A percentile compares a stretch with the other conserved stretches of the same genome.
phyloP scores from a whole-genome alignment of 2,797 vertebrate species.

The Pangasius larnaudii region DNA sequence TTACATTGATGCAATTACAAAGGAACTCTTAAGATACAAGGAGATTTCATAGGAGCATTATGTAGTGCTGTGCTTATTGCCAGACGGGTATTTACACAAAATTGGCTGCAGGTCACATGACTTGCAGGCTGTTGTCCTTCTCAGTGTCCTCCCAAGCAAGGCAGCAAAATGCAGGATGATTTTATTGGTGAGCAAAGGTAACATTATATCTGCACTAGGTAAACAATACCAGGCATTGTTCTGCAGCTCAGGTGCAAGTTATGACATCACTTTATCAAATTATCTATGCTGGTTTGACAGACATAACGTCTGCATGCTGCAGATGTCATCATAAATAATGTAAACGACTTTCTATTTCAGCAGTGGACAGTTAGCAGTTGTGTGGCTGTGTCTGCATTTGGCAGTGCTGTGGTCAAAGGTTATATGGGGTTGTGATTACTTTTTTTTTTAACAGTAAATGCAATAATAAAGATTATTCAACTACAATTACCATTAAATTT shows the following conservation, averaged over 20 bases:
- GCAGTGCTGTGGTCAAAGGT: slow-evolving; percentile 26
- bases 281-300: not conserved
- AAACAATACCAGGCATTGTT: not conserved
- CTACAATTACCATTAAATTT: not conserved
- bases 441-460: not conserved
- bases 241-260: not conserved
- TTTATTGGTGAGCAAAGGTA: slow-evolving; percentile 21
- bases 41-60: not conserved
- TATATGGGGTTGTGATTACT: slow-evolving; percentile 31
- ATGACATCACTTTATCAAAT: slow-evolving; percentile 19
- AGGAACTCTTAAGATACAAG: not conserved
- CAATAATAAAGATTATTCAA: not conserved
- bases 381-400: not conserved
- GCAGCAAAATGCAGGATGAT: not conserved
- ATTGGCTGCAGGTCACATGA: slow-evolving; percentile 6
- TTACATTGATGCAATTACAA: not conserved
- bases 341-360: slow-evolving; percentile 22
- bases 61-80: not conserved
- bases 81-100: not conserved
- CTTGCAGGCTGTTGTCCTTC: not conserved
- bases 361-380: not conserved
- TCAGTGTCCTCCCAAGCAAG: too few relatives aligned
- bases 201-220: not conserved
- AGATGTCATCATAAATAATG: slow-evolving; percentile 6
- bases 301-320: not conserved